phyloP scores from a whole-genome alignment of 2,797 vertebrate species.

The Agapornis canus region DNA sequence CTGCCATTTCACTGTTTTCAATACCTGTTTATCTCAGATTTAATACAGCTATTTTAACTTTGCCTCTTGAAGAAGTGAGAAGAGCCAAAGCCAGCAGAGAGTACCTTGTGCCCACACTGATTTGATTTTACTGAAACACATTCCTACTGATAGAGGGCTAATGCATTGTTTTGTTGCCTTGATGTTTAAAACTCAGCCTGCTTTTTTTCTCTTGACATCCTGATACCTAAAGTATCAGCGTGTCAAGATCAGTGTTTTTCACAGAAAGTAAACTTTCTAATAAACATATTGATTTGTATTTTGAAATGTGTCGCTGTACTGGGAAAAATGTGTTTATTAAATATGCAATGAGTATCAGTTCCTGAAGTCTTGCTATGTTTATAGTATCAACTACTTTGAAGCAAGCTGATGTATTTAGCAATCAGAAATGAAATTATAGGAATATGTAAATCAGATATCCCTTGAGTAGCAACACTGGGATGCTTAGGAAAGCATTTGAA shows the following conservation, averaged over 20 bases:
- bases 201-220: not conserved
- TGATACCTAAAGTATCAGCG: not conserved
- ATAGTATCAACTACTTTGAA: slow-evolving; percentile 47
- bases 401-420: slow-evolving; percentile 57
- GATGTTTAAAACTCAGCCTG: not conserved
- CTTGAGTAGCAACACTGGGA: slow-evolving; percentile 29
- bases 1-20: not conserved
- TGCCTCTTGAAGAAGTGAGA: not conserved
- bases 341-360: slow-evolving; percentile 34
- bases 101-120: not conserved
- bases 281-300: not conserved
- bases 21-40: not conserved
- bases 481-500: slow-evolving; percentile 41
- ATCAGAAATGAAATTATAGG: slow-evolving; percentile 60
- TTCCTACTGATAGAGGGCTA: not conserved
- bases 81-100: not conserved
- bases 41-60: not conserved
- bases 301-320: not conserved
- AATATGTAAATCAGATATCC: slow-evolving; percentile 55
- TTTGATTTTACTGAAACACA: not conserved
- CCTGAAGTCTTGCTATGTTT: slow-evolving; percentile 53
- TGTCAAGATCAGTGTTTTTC: not conserved
- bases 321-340: slow-evolving; percentile 10
- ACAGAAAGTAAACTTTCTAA: not conserved
- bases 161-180: not conserved